Evolutionary conservation across 2,888 invertebrate species (phyloP).

Genomic region (Pycnomerus fuliginosus): DNA sequence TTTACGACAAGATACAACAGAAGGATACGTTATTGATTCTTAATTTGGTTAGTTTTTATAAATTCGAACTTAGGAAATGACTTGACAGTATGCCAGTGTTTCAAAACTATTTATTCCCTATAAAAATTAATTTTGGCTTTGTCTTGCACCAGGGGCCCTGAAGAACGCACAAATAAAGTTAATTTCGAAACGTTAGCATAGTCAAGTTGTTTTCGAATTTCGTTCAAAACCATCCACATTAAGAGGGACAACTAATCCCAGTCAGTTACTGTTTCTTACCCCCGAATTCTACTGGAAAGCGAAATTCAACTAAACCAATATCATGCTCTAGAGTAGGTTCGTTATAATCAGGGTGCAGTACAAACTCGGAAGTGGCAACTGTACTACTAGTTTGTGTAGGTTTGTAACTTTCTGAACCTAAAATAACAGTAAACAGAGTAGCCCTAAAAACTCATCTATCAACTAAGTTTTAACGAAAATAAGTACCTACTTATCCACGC

Average conservation of each 20-base stretch:
- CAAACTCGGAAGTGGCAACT: slow-evolving; percentile 3
- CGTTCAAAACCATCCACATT: neutral
- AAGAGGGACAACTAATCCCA: neutral
- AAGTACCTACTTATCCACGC: slow-evolving; percentile 3
- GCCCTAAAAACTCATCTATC: neutral
- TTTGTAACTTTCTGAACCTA: slow-evolving; percentile 4
- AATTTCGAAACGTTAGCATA: neutral
- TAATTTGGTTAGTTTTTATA: too few species aligned
- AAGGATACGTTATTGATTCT: too few species aligned
- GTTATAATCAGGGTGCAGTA: slow-evolving; percentile 9
- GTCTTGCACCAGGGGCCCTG: slow-evolving; percentile 1
- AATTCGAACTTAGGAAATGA: too few species aligned
- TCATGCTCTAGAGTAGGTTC: slow-evolving; percentile 10
- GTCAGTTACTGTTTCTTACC: too few species aligned
- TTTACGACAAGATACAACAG: too few species aligned
- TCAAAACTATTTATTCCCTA: too few species aligned
- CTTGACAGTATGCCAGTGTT: too few species aligned
- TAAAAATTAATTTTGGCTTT: slow-evolving; percentile 5
- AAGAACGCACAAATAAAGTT: neutral
- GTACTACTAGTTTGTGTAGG: slow-evolving; percentile 1
- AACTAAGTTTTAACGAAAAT: neutral
- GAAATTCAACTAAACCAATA: slow-evolving; percentile 7
- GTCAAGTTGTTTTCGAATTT: neutral
- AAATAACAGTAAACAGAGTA: neutral
- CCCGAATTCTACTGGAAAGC: too few species aligned